Conservation (phyloP, 2,888 invertebrate species). For the Neocrepidodera transversa region DNA sequence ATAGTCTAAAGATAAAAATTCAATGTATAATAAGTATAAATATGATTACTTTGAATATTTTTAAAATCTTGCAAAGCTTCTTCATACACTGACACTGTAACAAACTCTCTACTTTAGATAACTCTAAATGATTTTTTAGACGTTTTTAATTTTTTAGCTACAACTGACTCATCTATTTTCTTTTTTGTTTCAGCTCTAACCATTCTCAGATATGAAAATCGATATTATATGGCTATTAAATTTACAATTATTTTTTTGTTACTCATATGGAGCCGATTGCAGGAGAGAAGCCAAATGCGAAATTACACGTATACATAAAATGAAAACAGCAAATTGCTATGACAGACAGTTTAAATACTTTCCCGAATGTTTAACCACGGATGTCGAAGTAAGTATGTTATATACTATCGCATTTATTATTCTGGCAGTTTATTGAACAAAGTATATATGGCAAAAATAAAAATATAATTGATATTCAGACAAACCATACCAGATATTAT, state of each 20-base stretch:
- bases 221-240: slow-evolving; percentile 18
- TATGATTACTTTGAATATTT: too few relatives aligned
- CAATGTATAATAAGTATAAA: too few relatives aligned
- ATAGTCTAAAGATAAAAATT: too few relatives aligned
- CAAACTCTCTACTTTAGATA: too few relatives aligned
- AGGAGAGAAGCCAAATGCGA: slow-evolving; percentile 45
- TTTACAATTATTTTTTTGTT: slow-evolving; percentile 6
- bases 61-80: too few relatives aligned
- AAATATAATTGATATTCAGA: background rate
- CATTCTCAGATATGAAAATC: slow-evolving; percentile 19
- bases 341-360: slow-evolving; percentile 50
- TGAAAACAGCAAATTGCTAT: slow-evolving; percentile 55
- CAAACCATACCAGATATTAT: background rate
- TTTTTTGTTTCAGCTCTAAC: slow-evolving; percentile 19
- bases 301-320: slow-evolving; percentile 46
- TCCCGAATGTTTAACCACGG: slow-evolving; percentile 53
- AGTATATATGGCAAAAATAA: background rate
- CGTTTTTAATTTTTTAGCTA: background rate
- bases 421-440: background rate
- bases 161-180: background rate
- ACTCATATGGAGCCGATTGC: slow-evolving; percentile 30
- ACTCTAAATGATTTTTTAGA: background rate
- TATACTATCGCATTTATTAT: too few relatives aligned
- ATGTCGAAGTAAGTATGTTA: slow-evolving; percentile 52
- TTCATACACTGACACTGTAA: too few relatives aligned